Base-by-base conservation (phyloP, 2,113 vertebrate genomes). In the Xyrauchen texanus region DNA sequence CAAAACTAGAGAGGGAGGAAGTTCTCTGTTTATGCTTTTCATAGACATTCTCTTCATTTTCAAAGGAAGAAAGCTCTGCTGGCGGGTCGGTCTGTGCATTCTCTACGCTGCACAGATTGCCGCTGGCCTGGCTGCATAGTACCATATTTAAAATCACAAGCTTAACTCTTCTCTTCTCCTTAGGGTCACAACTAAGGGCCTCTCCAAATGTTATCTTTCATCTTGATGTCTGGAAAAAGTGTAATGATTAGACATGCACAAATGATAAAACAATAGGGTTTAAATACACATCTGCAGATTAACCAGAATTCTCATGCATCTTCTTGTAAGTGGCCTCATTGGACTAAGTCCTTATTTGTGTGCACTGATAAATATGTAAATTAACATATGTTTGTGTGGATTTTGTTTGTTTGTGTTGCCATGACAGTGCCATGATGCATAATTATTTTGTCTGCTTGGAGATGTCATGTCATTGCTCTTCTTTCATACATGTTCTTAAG, bases 1-100 rank as follows among this genome's bases (percentile, higher is more conserved):
- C 84, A 89, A 85, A 89, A 88, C 85, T 88, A 88, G 86, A 83
- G 76, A 78, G 72, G 79, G 68, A 91, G 87, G 87, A 91, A 88
- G 88, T 82, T 69, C 78, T 86, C 70, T 89, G 90, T 91, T 91
- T 91, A 87, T 9, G 64, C 79, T 87, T 81, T 84, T 85, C 87
- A 82, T 81, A 85, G 82, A 78, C 83, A 76, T 69, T 87, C 72
- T 90, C 86, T 84, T 87, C 69, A 73, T 82, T 87, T 87, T 88
- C 84, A 90, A 82, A 85, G 73, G 84, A 86, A 90, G 90, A 87
- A 87, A 87, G 83, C 81, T 80, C 88, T 86, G 87, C 84, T 88
- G 87, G 85, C 84, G 77, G 82, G 45, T 78, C 64, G 15, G 73
- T 45, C 78, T 82, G 76, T 69, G 55, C 74, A 83, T 88, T 78